Conservation (phyloP, 2,113 vertebrate genomes). For the Promerops cafer region DNA sequence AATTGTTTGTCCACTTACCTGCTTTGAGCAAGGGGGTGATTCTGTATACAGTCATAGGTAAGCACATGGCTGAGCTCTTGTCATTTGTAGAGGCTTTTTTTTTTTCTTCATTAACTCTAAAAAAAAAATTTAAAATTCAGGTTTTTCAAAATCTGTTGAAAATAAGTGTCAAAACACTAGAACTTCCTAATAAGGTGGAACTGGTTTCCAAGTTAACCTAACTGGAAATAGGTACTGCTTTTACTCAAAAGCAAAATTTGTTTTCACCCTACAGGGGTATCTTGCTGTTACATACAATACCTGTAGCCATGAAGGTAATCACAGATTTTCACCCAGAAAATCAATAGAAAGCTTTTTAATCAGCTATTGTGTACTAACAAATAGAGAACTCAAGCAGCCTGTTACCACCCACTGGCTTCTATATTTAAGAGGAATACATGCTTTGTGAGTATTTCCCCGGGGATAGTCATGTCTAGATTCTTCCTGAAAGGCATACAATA, state of each 20-base stretch:
- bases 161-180: background rate
- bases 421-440: background rate
- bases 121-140: background rate
- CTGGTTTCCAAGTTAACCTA: background rate
- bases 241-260: background rate
- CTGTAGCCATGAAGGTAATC: background rate
- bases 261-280: background rate
- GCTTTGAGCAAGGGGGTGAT: background rate
- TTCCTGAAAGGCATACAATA: constrained; percentile 4
- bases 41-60: background rate
- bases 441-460: background rate
- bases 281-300: background rate
- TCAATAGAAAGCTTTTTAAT: background rate
- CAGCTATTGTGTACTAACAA: background rate
- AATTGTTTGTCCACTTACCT: background rate
- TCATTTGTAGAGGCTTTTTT: background rate
- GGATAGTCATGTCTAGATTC: background rate
- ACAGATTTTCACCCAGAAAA: background rate
- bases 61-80: background rate
- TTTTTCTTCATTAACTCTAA: background rate
- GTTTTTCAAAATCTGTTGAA: background rate
- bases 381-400: background rate
- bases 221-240: background rate
- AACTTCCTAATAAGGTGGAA: background rate
- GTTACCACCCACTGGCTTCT: background rate